Percentiles rank a stretch among this genome's conserved stretches.
Evolutionary conservation across 2,888 invertebrate genomes (phyloP).

Genomic region (Orchesellides sinensis): DNA sequence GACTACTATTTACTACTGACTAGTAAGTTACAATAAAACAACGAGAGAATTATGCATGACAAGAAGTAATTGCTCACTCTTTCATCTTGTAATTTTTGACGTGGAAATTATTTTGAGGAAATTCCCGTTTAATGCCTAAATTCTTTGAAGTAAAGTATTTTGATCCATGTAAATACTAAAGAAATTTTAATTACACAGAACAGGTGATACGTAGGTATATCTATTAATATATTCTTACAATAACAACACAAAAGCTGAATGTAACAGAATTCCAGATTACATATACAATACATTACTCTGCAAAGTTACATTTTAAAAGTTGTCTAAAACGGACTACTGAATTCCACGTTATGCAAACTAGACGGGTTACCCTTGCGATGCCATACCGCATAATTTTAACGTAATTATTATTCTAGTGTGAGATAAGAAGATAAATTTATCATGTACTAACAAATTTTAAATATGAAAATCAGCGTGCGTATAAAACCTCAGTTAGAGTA

Average conservation of each 20-base stretch:
- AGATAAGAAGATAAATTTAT: too few relatives aligned
- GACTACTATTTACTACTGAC: not conserved
- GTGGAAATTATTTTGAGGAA: constrained; percentile 21
- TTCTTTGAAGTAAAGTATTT: constrained; percentile 2
- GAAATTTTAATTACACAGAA: constrained; percentile 9
- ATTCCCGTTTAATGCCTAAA: constrained; percentile 49
- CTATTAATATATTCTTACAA: too few relatives aligned
- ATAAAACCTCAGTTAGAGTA: too few relatives aligned
- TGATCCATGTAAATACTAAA: not conserved
- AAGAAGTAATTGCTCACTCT: constrained; percentile 53
- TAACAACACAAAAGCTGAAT: not conserved
- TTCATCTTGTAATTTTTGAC: constrained; percentile 27
- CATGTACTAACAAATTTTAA: too few relatives aligned
- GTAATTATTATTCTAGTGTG: too few relatives aligned
- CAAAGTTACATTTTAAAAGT: too few relatives aligned
- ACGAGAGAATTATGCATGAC: constrained; percentile 53
- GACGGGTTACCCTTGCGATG: constrained; percentile 20
- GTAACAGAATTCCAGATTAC: not conserved
- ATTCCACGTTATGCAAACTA: not conserved
- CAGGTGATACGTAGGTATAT: constrained; percentile 28
- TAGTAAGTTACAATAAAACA: constrained; percentile 14
- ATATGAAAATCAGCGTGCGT: too few relatives aligned
- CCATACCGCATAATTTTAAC: constrained; percentile 18
- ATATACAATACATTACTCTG: not conserved
- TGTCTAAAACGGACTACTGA: not conserved